These are phyloP conservation scores for Galago senegalensis DNA, from an alignment of 2,797 vertebrate species.

Conservation along the genomic window DNA sequence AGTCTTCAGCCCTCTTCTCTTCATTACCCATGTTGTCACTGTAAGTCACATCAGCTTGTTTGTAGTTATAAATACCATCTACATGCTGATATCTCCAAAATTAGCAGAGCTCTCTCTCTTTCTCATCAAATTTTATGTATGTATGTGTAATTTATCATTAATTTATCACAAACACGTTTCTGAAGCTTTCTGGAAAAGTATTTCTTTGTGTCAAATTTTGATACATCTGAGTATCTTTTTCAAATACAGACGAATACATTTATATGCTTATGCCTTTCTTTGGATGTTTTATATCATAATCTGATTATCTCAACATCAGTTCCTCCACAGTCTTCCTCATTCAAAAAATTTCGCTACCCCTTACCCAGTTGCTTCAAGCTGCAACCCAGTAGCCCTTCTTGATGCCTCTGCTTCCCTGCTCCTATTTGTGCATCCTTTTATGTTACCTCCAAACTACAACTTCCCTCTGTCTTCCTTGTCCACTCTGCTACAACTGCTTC, in stretches of 20 bases:
- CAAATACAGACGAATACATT: neutral
- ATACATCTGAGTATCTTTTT: neutral
- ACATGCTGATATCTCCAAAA: neutral
- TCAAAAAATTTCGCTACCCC: neutral
- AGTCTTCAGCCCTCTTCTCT: neutral
- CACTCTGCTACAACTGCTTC: neutral
- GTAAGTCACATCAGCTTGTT: neutral
- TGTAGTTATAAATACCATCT: neutral
- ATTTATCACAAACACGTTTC: neutral
- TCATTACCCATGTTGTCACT: neutral
- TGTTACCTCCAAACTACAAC: neutral
- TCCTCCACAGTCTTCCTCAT: neutral
- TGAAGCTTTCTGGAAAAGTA: neutral
- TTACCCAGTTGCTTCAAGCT: neutral
- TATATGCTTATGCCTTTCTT: neutral
- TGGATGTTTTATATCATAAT: neutral
- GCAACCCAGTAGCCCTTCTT: neutral
- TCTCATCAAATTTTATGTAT: neutral
- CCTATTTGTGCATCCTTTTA: neutral
- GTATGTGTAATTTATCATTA: neutral
- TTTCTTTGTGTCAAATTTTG: neutral
- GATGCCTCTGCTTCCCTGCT: neutral
- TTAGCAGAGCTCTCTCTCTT: neutral
- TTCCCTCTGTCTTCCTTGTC: neutral
- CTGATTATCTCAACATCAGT: neutral